phyloP scores from a whole-genome alignment of 30 jellyfish, hydroid and myxozoan genomes.

The Pelagia noctiluca region DNA sequence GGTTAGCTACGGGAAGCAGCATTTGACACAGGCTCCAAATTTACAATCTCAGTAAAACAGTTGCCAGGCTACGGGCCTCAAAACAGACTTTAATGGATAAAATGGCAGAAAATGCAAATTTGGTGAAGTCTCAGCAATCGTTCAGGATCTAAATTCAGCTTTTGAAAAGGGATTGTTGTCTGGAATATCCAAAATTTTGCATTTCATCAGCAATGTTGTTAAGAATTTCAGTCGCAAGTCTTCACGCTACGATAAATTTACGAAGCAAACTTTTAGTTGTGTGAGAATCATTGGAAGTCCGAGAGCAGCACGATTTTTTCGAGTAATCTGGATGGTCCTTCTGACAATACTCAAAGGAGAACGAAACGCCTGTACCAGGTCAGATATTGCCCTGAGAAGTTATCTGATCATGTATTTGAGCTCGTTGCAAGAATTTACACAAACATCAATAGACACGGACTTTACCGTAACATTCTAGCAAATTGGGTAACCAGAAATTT shows the following conservation, averaged over 20 bases:
- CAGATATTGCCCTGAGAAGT: conserved; percentile 21
- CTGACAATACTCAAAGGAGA: conserved; percentile 24
- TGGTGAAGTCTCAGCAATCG: conserved; percentile 29
- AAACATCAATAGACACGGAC: no score
- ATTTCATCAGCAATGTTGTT: conserved; percentile 23
- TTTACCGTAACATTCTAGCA: no score
- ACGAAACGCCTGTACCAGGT: conserved; percentile 20
- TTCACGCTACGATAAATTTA: conserved; percentile 6
- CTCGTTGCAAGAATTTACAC: background rate
- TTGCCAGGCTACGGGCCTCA: conserved; percentile 23
- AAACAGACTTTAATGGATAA: conserved; percentile 12
- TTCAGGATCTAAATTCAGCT: conserved; percentile 10
- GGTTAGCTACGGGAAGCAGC: background rate
- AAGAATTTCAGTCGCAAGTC: conserved; percentile 33
- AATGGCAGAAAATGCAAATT: conserved; percentile 39
- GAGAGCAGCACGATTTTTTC: conserved; percentile 30
- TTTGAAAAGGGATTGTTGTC: conserved; percentile 25
- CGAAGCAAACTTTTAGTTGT: conserved; percentile 31
- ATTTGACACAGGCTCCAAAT: background rate
- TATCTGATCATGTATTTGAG: conserved; percentile 19
- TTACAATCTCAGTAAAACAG: conserved; percentile 19
- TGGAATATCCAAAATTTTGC: conserved; percentile 25
- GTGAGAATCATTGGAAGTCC: conserved; percentile 22
- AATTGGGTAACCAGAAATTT: no score
- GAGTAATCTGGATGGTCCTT: conserved; percentile 28